phyloP scores from a whole-genome alignment of 2,113 vertebrate species.

The Nerophis ophidion region DNA sequence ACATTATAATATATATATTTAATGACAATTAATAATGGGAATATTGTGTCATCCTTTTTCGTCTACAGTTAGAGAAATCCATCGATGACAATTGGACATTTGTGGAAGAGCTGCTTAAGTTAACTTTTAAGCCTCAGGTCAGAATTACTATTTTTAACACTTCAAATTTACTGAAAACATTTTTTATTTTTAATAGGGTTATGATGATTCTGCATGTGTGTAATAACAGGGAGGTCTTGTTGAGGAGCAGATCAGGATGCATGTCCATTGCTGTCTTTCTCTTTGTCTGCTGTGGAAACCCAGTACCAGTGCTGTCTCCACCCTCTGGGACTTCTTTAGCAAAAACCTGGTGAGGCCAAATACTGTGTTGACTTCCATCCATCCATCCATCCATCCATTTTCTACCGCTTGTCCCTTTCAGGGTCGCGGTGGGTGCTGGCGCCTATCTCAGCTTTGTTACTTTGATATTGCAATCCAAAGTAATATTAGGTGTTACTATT shows the following conservation, averaged over 20 bases:
- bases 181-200: not conserved
- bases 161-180: not conserved
- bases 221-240: constrained; percentile 51
- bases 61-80: constrained; percentile 69
- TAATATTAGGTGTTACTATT: not conserved
- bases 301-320: constrained; percentile 75
- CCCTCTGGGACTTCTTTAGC: constrained; percentile 92
- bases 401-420: too few relatives aligned
- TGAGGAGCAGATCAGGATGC: constrained; percentile 89
- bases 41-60: not conserved
- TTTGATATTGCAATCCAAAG: not conserved
- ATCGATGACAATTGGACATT: constrained; percentile 85
- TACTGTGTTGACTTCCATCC: not conserved
- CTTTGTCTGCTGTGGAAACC: constrained; percentile 83
- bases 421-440: too few relatives aligned
- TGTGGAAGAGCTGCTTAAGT: constrained; percentile 82
- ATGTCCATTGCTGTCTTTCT: constrained; percentile 88
- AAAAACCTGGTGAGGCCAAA: constrained; percentile 81
- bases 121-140: constrained; percentile 80
- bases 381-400: too few relatives aligned
- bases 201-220: not conserved
- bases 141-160: not conserved
- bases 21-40: not conserved
- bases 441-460: too few relatives aligned
- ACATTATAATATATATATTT: not conserved